phyloP scores from a whole-genome alignment of 2,113 vertebrate genomes.

The Protomyctophum bolini region DNA sequence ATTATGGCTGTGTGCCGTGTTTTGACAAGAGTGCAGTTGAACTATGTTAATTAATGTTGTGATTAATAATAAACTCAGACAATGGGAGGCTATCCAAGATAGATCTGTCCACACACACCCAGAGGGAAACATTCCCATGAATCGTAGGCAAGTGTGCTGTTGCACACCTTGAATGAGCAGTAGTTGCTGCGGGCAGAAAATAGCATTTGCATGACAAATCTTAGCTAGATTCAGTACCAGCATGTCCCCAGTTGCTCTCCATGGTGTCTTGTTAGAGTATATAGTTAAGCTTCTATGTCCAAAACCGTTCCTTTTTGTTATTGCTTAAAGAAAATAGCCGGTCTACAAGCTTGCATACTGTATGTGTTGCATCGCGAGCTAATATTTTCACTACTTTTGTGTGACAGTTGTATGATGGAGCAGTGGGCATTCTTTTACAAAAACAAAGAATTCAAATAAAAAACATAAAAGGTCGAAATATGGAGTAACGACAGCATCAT shows the following conservation, averaged over 20 bases:
- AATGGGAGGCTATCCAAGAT: not conserved
- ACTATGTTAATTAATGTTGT: not conserved
- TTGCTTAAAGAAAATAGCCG: too few species aligned
- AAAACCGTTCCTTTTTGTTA: too few species aligned
- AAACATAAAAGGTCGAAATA: not conserved
- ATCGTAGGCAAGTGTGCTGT: conserved; percentile 20
- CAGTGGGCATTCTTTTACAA: not conserved
- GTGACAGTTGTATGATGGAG: too few species aligned
- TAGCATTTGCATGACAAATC: conserved; percentile 10
- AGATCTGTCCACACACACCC: not conserved
- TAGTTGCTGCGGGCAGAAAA: not conserved
- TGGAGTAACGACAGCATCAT: not conserved
- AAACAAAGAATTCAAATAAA: conserved; percentile 27
- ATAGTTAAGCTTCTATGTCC: too few species aligned
- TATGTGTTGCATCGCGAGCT: too few species aligned
- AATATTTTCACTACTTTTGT: too few species aligned
- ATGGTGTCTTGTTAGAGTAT: not conserved
- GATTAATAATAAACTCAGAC: conserved; percentile 18
- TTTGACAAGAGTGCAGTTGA: not conserved
- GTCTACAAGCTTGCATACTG: too few species aligned
- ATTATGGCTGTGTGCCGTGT: not conserved
- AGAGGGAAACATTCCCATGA: not conserved
- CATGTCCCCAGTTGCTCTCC: not conserved
- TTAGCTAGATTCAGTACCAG: not conserved
- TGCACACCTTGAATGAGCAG: not conserved